A percentile compares a stretch with the other conserved stretches of the same genome.
phyloP scores from a whole-genome alignment of 2,113 vertebrate species.

The Oryzias celebensis region DNA sequence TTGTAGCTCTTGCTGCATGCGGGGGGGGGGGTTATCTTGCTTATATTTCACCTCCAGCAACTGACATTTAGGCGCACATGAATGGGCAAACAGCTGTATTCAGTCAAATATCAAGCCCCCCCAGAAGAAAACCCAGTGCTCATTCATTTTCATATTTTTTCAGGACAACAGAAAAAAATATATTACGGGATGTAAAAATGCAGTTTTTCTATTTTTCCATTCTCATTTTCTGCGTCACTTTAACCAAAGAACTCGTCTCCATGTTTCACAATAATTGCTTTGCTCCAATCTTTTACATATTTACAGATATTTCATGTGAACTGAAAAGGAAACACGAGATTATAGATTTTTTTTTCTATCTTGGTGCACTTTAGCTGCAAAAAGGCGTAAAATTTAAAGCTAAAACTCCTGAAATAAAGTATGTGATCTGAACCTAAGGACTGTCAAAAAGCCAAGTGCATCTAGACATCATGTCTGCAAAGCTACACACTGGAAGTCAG shows the following conservation, averaged over 20 bases:
- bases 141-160: conserved; percentile 19
- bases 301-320: too few species aligned
- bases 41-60: conserved; percentile 22
- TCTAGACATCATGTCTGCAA: background rate
- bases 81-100: conserved; percentile 25
- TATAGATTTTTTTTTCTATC: too few species aligned
- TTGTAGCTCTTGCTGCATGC: conserved; percentile 37
- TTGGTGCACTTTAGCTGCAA: too few species aligned
- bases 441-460: too few species aligned
- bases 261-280: conserved; percentile 22
- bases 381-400: too few species aligned
- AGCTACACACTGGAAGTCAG: background rate
- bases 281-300: background rate
- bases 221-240: conserved; percentile 2
- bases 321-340: too few species aligned
- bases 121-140: background rate
- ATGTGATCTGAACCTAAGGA: too few species aligned
- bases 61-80: background rate
- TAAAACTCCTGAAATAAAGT: too few species aligned
- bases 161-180: background rate
- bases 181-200: background rate
- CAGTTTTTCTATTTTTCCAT: conserved; percentile 1
- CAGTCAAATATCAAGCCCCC: conserved; percentile 16
- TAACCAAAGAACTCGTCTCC: conserved; percentile 27
- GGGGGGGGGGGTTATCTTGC: conserved; percentile 12